Evolutionary conservation across 2,113 vertebrate species (phyloP).

Genomic region (Burhinus bistriatus): DNA sequence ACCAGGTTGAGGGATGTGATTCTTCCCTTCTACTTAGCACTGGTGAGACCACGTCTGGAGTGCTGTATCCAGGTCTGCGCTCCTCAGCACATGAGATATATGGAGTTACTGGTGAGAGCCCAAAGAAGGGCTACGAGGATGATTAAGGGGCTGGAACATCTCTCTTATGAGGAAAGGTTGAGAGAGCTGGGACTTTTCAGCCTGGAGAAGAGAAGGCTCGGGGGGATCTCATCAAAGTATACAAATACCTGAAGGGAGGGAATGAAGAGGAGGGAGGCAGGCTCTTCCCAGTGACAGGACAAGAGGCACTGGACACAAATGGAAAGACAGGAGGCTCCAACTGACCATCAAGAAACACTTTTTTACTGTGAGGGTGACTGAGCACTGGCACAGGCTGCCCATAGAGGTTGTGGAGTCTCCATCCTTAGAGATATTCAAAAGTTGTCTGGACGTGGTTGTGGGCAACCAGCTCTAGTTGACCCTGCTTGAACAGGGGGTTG

Average conservation of each 20-base stretch:
- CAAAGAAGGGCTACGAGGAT: fast-evolving
- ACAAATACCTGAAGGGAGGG: not conserved
- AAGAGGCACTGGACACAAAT: not conserved
- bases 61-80: not conserved
- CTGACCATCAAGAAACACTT: not conserved
- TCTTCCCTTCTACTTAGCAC: not conserved
- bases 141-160: not conserved
- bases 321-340: not conserved
- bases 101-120: not conserved
- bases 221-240: not conserved
- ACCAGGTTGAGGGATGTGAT: fast-evolving
- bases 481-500: fast-evolving
- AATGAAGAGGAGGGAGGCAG: not conserved
- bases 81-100: not conserved
- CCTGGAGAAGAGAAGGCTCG: not conserved
- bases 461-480: not conserved
- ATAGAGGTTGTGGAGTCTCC: not conserved
- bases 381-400: not conserved
- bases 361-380: not conserved
- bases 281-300: not conserved
- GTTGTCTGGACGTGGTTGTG: fast-evolving
- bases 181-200: not conserved
- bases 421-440: not conserved
- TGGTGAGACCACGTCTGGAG: not conserved
- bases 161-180: not conserved